Conservation (phyloP, 2,888 invertebrate genomes). For the Volucella bombylans region DNA sequence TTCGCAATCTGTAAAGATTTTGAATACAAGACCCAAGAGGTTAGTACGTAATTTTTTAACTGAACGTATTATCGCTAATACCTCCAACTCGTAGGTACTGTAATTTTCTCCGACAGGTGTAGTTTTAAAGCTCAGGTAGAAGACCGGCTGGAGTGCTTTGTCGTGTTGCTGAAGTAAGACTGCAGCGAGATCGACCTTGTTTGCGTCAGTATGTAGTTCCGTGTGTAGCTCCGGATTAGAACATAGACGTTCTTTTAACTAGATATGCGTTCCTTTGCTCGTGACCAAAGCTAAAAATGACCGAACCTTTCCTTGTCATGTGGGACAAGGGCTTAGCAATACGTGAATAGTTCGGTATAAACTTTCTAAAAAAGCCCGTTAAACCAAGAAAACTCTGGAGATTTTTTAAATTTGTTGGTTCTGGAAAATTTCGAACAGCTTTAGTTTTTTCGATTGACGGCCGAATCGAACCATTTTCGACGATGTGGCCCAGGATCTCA, state of each 20-base stretch:
- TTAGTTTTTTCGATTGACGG: constrained; percentile 31
- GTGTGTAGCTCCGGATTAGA: constrained; percentile 74
- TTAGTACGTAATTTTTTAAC: constrained; percentile 19
- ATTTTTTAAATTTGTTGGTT: constrained; percentile 29
- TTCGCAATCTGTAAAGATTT: constrained; percentile 2
- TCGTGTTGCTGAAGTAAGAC: constrained; percentile 75
- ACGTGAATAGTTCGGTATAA: constrained; percentile 10
- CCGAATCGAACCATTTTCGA: constrained; percentile 10
- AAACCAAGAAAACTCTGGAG: constrained; percentile 26
- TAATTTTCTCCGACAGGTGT: constrained; percentile 75
- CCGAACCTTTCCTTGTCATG: constrained; percentile 21
- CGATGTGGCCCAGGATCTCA: constrained; percentile 32
- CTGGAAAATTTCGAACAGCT: constrained; percentile 41
- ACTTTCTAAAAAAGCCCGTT: constrained; percentile 32
- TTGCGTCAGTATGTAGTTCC: constrained; percentile 77
- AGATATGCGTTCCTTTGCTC: constrained; percentile 75
- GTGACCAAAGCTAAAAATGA: constrained; percentile 63
- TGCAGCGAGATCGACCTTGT: constrained; percentile 75
- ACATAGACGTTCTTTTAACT: constrained; percentile 31
- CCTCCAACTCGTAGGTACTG: constrained; percentile 78
- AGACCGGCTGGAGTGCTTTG: constrained; percentile 74
- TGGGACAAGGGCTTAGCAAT: constrained; percentile 35
- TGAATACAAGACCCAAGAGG: background rate
- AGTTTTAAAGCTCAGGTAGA: constrained; percentile 75
- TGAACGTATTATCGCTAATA: constrained; percentile 41